These are phyloP conservation scores for Pelusios castaneus DNA, from an alignment of 2,113 vertebrate species.

Conservation along the genomic window DNA sequence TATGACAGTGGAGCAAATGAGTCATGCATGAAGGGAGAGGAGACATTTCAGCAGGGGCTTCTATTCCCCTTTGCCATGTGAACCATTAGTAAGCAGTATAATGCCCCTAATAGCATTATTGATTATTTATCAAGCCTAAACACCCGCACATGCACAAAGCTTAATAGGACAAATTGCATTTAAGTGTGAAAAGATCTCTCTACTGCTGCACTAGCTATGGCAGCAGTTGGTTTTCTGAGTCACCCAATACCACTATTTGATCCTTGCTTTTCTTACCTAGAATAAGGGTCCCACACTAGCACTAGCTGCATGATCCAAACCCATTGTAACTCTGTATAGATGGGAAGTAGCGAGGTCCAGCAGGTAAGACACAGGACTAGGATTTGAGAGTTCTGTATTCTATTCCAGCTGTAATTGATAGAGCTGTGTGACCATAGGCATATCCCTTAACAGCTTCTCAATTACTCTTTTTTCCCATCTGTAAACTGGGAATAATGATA, in stretches of 20 bases:
- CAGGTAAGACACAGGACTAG: not conserved
- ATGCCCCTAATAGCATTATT: not conserved
- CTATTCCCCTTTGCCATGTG: not conserved
- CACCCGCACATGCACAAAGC: not conserved
- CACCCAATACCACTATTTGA: not conserved
- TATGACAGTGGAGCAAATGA: not conserved
- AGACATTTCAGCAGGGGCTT: not conserved
- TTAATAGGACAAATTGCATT: not conserved
- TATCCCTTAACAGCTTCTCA: fast-evolving
- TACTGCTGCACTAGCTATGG: not conserved
- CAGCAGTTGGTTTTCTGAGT: not conserved
- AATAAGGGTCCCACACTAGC: not conserved
- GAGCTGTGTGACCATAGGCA: not conserved
- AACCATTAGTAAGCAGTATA: not conserved
- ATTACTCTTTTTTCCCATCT: not conserved
- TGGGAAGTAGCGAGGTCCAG: not conserved
- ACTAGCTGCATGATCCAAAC: not conserved
- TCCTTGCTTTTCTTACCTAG: not conserved
- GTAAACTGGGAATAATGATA: not conserved
- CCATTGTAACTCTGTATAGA: not conserved
- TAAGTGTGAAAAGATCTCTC: not conserved
- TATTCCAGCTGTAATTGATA: fast-evolving
- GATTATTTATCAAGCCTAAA: not conserved
- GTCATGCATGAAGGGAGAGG: not conserved
- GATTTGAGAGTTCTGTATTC: not conserved